Evolutionary conservation across 2,888 invertebrate genomes (phyloP).

Genomic region (Eupithecia dodoneata): DNA sequence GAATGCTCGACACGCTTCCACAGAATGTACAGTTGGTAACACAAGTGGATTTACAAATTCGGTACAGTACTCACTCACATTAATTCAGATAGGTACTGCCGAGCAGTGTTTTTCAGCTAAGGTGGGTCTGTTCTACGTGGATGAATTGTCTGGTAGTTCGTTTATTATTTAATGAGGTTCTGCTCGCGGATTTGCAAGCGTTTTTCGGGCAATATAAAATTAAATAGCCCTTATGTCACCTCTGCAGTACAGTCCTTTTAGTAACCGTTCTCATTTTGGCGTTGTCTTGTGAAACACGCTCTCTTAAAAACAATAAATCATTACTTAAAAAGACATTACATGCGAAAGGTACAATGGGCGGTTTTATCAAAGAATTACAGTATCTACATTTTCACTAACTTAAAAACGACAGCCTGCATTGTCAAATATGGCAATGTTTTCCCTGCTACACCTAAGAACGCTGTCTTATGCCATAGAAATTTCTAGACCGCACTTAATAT

Average conservation of each 20-base stretch:
- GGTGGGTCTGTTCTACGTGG: background rate
- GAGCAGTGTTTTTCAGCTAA: background rate
- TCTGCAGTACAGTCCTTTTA: background rate
- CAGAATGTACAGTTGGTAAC: slow-evolving; percentile 17
- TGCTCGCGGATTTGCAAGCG: background rate
- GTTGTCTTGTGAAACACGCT: background rate
- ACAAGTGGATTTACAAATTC: slow-evolving; percentile 15
- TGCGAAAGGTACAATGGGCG: too few species aligned
- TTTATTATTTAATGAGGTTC: background rate
- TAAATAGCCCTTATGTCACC: background rate
- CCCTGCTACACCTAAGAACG: too few species aligned
- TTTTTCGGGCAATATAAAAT: background rate
- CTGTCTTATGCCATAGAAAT: background rate
- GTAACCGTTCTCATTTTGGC: background rate
- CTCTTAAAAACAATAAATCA: too few species aligned
- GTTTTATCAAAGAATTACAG: too few species aligned
- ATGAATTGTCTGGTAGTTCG: background rate
- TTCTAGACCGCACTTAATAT: background rate
- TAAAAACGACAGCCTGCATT: background rate
- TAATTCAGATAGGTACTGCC: background rate
- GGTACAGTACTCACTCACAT: background rate
- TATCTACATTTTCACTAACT: background rate
- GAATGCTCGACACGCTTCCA: slow-evolving; percentile 32
- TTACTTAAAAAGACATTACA: too few species aligned
- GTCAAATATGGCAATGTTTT: background rate